A percentile compares a stretch with the other conserved stretches of the same genome.
phyloP scores from a whole-genome alignment of 2,888 invertebrate genomes.

The Epirrita christyi region DNA sequence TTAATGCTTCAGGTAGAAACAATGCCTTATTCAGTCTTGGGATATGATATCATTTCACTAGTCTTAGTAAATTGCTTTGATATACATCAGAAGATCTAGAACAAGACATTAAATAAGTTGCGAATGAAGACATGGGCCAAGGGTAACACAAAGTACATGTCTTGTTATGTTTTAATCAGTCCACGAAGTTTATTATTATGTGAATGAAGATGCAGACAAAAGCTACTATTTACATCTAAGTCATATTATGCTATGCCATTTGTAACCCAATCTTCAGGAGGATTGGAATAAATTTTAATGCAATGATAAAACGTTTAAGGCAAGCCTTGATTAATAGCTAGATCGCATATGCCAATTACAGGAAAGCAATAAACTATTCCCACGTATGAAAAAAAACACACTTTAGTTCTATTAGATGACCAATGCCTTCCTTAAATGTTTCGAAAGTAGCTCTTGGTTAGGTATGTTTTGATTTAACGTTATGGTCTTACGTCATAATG shows the following conservation, averaged over 20 bases:
- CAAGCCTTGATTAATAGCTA: slow-evolving; percentile 24
- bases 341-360: slow-evolving; percentile 23
- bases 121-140: too few species aligned
- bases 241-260: too few species aligned
- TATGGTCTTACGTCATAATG: too few species aligned
- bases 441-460: not conserved
- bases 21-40: slow-evolving; percentile 9
- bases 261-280: slow-evolving; percentile 30
- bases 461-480: too few species aligned
- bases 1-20: slow-evolving; percentile 15
- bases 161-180: too few species aligned
- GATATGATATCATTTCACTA: slow-evolving; percentile 12
- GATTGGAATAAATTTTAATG: too few species aligned
- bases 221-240: too few species aligned
- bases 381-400: slow-evolving; percentile 12
- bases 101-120: not conserved
- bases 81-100: slow-evolving; percentile 6
- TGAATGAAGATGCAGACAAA: not conserved
- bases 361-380: slow-evolving; percentile 22
- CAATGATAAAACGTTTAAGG: slow-evolving; percentile 25
- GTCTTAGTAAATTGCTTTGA: slow-evolving; percentile 9
- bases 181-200: too few species aligned
- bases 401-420: not conserved
- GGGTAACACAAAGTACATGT: too few species aligned
- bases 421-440: slow-evolving; percentile 8